phyloP scores from a whole-genome alignment of 1,140 invertebrate species.

The Drosophila nikananu region DNA sequence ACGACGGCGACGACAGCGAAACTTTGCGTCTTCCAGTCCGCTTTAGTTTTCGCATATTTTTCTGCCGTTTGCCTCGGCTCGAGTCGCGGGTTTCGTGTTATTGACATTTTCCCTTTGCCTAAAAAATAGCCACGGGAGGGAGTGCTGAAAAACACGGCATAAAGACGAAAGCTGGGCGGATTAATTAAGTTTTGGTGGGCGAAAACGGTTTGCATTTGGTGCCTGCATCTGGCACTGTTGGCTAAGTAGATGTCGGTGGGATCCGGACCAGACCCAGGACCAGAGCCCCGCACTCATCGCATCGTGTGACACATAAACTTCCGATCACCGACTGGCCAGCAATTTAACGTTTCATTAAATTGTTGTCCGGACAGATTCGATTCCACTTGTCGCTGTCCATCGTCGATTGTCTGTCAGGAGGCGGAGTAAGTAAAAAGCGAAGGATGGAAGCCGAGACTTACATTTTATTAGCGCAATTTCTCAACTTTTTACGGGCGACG shows the following conservation, averaged over 20 bases:
- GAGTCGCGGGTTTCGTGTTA: constrained; percentile 34
- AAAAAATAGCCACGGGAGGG: neutral
- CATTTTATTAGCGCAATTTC: constrained; percentile 64
- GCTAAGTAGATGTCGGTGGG: constrained; percentile 28
- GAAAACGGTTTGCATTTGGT: constrained; percentile 47
- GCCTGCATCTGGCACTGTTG: constrained; percentile 17
- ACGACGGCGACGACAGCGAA: constrained; percentile 39
- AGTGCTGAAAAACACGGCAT: constrained; percentile 13
- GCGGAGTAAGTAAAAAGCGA: constrained; percentile 23
- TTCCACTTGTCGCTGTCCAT: constrained; percentile 36
- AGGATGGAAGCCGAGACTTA: constrained; percentile 40
- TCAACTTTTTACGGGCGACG: constrained; percentile 47
- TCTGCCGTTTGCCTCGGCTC: constrained; percentile 33
- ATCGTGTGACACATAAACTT: constrained; percentile 3
- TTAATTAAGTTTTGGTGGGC: constrained; percentile 56
- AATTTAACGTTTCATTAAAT: constrained; percentile 58
- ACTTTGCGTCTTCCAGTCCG: constrained; percentile 56
- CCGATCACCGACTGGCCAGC: constrained; percentile 10
- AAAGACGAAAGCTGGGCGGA: constrained; percentile 40
- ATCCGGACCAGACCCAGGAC: neutral
- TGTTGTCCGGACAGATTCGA: constrained; percentile 39
- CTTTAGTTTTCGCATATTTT: constrained; percentile 40
- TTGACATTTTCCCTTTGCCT: constrained; percentile 51
- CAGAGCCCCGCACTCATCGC: constrained; percentile 8
- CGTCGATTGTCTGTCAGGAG: constrained; percentile 8